Conservation (phyloP, 2,113 vertebrate genomes). For the Rhea americana region DNA sequence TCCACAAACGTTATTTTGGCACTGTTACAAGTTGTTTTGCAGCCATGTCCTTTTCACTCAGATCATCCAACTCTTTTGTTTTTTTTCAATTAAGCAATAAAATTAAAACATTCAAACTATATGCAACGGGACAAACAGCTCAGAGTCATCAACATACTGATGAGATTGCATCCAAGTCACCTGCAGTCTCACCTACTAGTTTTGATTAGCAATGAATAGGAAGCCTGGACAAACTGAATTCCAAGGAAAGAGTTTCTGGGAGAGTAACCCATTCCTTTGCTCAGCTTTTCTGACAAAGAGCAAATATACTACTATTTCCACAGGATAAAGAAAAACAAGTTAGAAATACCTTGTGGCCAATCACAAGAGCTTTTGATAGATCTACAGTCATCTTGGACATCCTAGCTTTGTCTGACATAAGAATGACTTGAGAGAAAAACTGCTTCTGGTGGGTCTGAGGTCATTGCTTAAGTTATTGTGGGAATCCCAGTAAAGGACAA, state of each 20-base stretch:
- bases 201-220: not conserved
- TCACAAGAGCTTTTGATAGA: not conserved
- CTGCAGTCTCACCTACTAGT: not conserved
- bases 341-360: not conserved
- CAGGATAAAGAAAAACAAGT: not conserved
- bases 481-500: not conserved
- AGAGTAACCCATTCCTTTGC: not conserved
- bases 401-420: not conserved
- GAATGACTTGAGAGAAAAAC: not conserved
- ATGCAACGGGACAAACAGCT: not conserved
- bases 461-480: not conserved
- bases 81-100: not conserved
- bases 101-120: not conserved
- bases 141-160: accelerated
- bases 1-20: not conserved
- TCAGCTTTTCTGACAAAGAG: not conserved
- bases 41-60: not conserved
- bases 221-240: constrained; percentile 25
- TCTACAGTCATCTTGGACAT: not conserved
- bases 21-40: not conserved
- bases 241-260: not conserved
- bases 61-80: not conserved
- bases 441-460: not conserved
- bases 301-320: not conserved
- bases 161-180: not conserved